Evolutionary conservation across 2,797 vertebrate species (phyloP), one percentile per base, ranked within the genome.

Genomic region (Characodon lateralis): DNA sequence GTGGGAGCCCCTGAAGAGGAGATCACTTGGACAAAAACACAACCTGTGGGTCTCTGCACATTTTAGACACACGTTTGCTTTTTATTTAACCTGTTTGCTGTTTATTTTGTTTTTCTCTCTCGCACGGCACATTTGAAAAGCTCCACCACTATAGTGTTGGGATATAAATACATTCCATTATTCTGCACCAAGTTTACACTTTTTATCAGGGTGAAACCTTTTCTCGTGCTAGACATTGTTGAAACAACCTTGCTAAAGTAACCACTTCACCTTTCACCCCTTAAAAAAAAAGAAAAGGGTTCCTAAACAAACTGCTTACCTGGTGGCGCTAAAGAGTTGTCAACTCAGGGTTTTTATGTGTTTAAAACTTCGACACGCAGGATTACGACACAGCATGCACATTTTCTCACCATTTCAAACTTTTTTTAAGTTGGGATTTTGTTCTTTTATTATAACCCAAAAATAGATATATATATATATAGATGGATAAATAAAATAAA

Each of bases 1-100:
- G 89, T 91, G 93, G 94, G 92, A 95, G 94, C 93, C 94, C 94
- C 94, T 95, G 94, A 95, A 94, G 91, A 91, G 87, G 91, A 94
- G 91, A 87, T 90, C 82, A 86, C 88, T 87, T 48, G 77, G 79
- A 92, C 86, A 86, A 84, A 69, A 72, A 87, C 81, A 82, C 83
- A 24, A 72, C 84, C 87, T 82, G 88, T 90, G 82, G 92, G 88
- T 91, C 84, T 92, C 90, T 89, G 86, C 89, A 91, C 85, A 83
- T 87, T 83, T 87, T 82, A 85, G 43, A 79, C 51, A 82, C 83
- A 61, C 77, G 74, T 70, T 88, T 79, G 77, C 82, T 87, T 85
- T 89, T 81, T 72, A 59, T 63, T 78, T 65, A 20, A 43, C 14
- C 53, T 39, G 73, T 53, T 85, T 69, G 66, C 65, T 59, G 10